Percentiles rank a stretch among this genome's conserved stretches.
phyloP scores from a whole-genome alignment of 2,113 vertebrate genomes.

The Xiphophorus couchianus region DNA sequence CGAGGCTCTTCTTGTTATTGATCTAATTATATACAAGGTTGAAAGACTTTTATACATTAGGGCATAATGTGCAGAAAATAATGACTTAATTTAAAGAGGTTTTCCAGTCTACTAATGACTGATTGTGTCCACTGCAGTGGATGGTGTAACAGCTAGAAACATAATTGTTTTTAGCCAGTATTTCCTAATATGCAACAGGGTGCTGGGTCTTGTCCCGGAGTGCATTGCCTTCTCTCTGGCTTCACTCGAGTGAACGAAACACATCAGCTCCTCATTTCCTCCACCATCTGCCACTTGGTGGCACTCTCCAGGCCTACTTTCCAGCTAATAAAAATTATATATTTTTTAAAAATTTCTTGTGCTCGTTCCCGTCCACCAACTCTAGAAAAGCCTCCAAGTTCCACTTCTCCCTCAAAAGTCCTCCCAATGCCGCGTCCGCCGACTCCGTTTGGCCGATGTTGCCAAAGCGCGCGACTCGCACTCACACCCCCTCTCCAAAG shows the following conservation, averaged over 20 bases:
- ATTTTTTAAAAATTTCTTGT: not conserved
- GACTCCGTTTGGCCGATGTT: constrained; percentile 59
- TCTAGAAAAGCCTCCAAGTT: not conserved
- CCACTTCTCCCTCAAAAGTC: not conserved
- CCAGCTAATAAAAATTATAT: too few species aligned
- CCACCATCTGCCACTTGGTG: constrained; percentile 16
- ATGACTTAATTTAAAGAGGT: too few species aligned
- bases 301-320: not conserved
- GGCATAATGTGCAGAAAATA: too few species aligned
- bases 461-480: constrained; percentile 19
- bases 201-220: not conserved
- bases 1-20: too few species aligned
- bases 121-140: not conserved
- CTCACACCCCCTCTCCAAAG: constrained; percentile 29
- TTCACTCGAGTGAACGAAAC: constrained; percentile 15
- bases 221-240: not conserved
- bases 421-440: not conserved
- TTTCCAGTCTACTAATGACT: too few species aligned
- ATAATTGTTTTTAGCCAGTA: not conserved
- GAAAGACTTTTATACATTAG: too few species aligned
- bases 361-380: not conserved
- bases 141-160: not conserved
- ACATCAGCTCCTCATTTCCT: constrained; percentile 26
- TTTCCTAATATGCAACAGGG: not conserved
- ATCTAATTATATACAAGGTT: too few species aligned